Evolutionary conservation across 2,797 vertebrate genomes (phyloP).

Genomic region (Lutjanus argentimaculatus): DNA sequence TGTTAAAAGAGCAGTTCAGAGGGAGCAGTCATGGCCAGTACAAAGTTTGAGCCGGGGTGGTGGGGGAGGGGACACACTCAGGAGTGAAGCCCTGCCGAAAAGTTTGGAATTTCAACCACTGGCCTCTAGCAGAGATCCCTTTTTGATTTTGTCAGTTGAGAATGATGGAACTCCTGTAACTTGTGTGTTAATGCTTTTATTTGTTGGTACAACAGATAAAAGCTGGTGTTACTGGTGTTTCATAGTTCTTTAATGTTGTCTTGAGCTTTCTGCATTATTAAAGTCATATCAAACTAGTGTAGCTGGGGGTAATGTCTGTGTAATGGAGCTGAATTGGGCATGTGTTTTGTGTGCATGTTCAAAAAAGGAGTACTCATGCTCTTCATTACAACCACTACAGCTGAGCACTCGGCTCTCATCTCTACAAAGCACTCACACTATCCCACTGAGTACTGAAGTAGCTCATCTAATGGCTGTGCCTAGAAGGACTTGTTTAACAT

Average conservation of each 20-base stretch:
- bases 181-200: neutral
- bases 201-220: neutral
- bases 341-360: constrained; percentile 14
- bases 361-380: constrained; percentile 27
- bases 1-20: constrained; percentile 74
- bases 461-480: constrained; percentile 47
- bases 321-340: neutral
- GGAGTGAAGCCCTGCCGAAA: constrained; percentile 61
- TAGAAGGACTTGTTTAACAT: constrained; percentile 29
- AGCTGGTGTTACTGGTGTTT: neutral
- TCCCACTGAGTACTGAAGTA: constrained; percentile 62
- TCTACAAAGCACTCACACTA: constrained; percentile 33
- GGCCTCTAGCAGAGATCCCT: constrained; percentile 24
- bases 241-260: neutral
- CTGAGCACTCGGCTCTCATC: constrained; percentile 39
- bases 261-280: neutral
- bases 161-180: neutral
- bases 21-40: constrained; percentile 57
- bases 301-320: neutral
- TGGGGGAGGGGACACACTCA: constrained; percentile 71
- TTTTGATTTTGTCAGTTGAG: neutral
- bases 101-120: constrained; percentile 76
- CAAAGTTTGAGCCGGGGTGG: constrained; percentile 59
- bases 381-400: constrained; percentile 42
- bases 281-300: neutral